A percentile compares a stretch with the other conserved stretches of the same genome.
These are phyloP conservation scores for Sinohyriopsis cumingii DNA, from an alignment of 2,888 invertebrate genomes.

Conservation along the genomic window DNA sequence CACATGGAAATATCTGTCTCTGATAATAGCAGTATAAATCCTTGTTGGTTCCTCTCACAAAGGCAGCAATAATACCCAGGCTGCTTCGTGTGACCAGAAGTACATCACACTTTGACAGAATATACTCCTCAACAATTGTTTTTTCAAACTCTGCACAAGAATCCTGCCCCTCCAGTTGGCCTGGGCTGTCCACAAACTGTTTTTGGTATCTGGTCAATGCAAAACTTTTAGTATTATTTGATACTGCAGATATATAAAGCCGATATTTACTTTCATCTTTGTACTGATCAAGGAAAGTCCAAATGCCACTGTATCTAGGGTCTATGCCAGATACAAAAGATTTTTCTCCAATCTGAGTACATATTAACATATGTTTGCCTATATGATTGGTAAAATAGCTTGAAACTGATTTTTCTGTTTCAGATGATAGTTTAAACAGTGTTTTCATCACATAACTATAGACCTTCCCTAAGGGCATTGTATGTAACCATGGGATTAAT, in stretches of 20 bases:
- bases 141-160: slow-evolving; percentile 14
- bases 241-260: slow-evolving; percentile 18
- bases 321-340: too few species aligned
- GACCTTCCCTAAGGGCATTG: slow-evolving; percentile 8
- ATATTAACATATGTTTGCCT: too few species aligned
- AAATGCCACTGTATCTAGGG: neutral
- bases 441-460: slow-evolving; percentile 11
- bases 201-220: slow-evolving; percentile 7
- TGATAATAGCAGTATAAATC: too few species aligned
- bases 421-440: slow-evolving; percentile 10
- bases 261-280: slow-evolving; percentile 3
- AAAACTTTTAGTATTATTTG: slow-evolving; percentile 7
- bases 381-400: neutral
- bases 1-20: too few species aligned
- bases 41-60: neutral
- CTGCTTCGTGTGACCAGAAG: slow-evolving; percentile 18
- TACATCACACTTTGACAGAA: slow-evolving; percentile 13
- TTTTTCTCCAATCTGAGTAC: too few species aligned
- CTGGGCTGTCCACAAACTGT: slow-evolving; percentile 12
- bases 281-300: slow-evolving; percentile 12
- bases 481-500: slow-evolving; percentile 15
- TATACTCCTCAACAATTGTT: slow-evolving; percentile 15
- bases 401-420: neutral
- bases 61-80: slow-evolving; percentile 18
- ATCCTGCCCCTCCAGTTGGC: neutral